Evolutionary conservation across 2,113 vertebrate genomes (phyloP), one percentile per base, ranked within the genome.

Genomic region (Sinocyclocheilus maitianheensis): DNA sequence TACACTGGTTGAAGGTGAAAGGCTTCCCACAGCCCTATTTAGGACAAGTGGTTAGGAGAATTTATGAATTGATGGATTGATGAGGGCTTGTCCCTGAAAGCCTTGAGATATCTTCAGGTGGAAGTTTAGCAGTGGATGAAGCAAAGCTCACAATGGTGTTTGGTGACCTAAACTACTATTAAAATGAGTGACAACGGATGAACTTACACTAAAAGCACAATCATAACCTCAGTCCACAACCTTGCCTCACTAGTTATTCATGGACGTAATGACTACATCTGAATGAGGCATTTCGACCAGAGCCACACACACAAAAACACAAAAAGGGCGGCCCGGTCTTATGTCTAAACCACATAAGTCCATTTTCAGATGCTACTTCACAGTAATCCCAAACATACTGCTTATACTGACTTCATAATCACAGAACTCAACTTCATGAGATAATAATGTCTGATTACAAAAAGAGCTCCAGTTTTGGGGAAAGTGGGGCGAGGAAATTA

Each of bases 181-280:
- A 46, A 46, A 46, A 46, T 46, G 43, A 46, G 43, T 46, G 43
- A 46, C 8, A 46, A 46, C 43, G 43, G 9, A 46, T 46, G 60
- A 79, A 40, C 34, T 12, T 34, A 62, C 34, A 79, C 34, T 0
- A 53, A 16, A 26, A 14, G 75, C 22, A 51, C 43, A 48, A 48
- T n/a, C 13, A 51, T 51, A 77, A 51, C 24, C 48, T 30, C 75
- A 55, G n/a, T 51, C 30, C 43, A 51, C 77, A 30, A n/a, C 37
- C 79, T 87, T 20, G 34, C 40, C 86, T 92, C 89, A 87, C 89
- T 22, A 62, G 80, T 91, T 91, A 94, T 93, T 93, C 84, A 91
- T 87, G 60, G 71, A 34, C 9, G 26, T 85, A 84, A 91, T 90
- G 89, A 89, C 46, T 84, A 90, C 22, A 79, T 77, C 77, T 83